These are phyloP conservation scores for Holacanthus passer DNA, from an alignment of 2,113 vertebrate genomes.

Conservation along the genomic window DNA sequence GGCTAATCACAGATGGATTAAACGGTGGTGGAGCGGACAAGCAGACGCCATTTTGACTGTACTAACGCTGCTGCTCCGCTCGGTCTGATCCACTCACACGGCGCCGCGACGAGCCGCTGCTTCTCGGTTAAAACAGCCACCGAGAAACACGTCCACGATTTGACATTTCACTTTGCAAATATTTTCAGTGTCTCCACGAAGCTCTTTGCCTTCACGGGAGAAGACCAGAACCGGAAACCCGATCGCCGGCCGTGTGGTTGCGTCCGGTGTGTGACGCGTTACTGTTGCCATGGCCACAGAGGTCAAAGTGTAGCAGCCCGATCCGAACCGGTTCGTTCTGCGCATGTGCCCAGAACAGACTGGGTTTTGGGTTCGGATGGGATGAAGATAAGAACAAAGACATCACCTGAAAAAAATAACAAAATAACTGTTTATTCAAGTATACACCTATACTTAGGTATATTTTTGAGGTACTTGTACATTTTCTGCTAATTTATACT, in stretches of 20 bases:
- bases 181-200: not conserved
- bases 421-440: not conserved
- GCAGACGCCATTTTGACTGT: constrained; percentile 87
- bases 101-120: not conserved
- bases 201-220: not conserved
- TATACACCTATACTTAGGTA: not conserved
- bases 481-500: too few relatives aligned
- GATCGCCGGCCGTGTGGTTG: constrained; percentile 30
- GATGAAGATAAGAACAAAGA: too few relatives aligned
- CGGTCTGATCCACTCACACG: constrained; percentile 22
- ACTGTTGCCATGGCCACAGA: constrained; percentile 79
- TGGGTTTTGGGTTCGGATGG: too few relatives aligned
- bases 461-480: not conserved
- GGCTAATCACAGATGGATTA: constrained; percentile 76
- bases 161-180: not conserved
- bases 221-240: constrained; percentile 47
- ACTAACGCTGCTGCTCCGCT: constrained; percentile 28
- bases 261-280: constrained; percentile 80
- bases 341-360: too few relatives aligned
- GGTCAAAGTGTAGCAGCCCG: constrained; percentile 70
- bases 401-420: not conserved
- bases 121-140: not conserved
- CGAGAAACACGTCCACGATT: not conserved
- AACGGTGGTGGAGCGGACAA: constrained; percentile 62
- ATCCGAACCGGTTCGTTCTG: too few relatives aligned